Conservation (phyloP, 2,797 vertebrate genomes). For the Allobates femoralis region DNA sequence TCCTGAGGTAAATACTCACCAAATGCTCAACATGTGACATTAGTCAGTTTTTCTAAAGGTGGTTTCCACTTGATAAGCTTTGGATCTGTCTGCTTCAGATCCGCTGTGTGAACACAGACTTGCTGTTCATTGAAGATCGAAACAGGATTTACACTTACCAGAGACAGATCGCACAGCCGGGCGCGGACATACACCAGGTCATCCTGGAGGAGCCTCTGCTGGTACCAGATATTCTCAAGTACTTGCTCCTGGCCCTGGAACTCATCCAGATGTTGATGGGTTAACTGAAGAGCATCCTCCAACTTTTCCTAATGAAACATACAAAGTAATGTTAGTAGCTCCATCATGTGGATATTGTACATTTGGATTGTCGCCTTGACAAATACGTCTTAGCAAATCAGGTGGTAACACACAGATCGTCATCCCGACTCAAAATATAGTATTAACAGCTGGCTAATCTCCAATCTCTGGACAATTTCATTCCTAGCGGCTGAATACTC, state of each 20-base stretch:
- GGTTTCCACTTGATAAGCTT: too few species aligned
- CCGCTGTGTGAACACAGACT: too few species aligned
- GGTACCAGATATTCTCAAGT: slow-evolving; percentile 76
- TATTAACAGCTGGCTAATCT: too few species aligned
- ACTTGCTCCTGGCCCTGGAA: slow-evolving; percentile 74
- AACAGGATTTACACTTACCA: slow-evolving; percentile 72
- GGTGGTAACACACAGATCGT: not conserved
- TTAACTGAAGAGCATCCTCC: slow-evolving; percentile 84
- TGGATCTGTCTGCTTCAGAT: too few species aligned
- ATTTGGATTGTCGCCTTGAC: not conserved
- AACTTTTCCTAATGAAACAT: slow-evolving; percentile 79
- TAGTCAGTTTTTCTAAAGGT: too few species aligned
- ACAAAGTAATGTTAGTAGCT: not conserved
- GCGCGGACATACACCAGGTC: slow-evolving; percentile 87
- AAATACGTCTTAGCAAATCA: not conserved
- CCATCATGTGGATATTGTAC: not conserved
- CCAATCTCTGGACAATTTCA: too few species aligned
- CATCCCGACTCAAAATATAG: too few species aligned
- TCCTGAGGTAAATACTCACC: too few species aligned
- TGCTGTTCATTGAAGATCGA: not conserved
- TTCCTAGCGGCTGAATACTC: too few species aligned
- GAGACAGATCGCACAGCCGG: slow-evolving; percentile 83
- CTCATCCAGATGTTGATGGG: slow-evolving; percentile 81
- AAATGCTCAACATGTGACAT: too few species aligned
- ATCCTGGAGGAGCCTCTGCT: slow-evolving; percentile 88